These are phyloP conservation scores for Papilio machaon DNA, from an alignment of 1,140 invertebrate genomes.

Conservation along the genomic window DNA sequence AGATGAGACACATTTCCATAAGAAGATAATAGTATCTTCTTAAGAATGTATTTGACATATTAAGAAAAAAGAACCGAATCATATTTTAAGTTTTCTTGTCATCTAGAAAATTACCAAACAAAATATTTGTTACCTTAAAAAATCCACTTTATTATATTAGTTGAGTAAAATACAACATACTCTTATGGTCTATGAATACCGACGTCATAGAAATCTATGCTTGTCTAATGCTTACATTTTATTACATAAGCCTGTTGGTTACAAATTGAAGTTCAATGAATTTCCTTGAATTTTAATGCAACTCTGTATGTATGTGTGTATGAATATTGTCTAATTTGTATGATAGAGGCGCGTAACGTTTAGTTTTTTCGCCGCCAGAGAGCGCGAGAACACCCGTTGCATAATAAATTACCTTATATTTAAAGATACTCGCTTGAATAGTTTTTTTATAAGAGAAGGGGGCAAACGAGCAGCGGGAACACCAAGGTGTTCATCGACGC, in stretches of 20 bases:
- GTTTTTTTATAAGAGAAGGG: not conserved
- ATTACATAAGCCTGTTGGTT: slow-evolving; percentile 22
- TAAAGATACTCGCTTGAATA: slow-evolving; percentile 37
- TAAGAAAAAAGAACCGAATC: too few species aligned
- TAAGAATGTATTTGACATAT: too few species aligned
- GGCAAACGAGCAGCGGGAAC: too few species aligned
- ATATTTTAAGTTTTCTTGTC: too few species aligned
- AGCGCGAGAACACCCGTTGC: slow-evolving; percentile 44
- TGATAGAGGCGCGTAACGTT: slow-evolving; percentile 44
- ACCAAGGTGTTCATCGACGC: too few species aligned
- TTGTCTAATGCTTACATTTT: not conserved
- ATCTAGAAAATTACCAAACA: too few species aligned
- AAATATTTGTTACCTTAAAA: too few species aligned
- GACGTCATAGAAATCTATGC: not conserved
- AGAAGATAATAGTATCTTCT: too few species aligned
- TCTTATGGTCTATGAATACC: not conserved
- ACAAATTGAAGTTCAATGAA: slow-evolving; percentile 57
- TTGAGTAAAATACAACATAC: not conserved
- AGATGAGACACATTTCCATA: too few species aligned
- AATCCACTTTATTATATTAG: not conserved
- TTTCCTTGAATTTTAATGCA: slow-evolving; percentile 62
- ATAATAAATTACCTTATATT: slow-evolving; percentile 55
- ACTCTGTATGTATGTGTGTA: slow-evolving; percentile 42
- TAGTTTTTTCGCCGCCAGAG: slow-evolving; percentile 55
- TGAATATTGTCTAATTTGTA: slow-evolving; percentile 59